These are phyloP conservation scores for Polyodon spathula DNA, from an alignment of 2,113 vertebrate species.

Conservation along the genomic window DNA sequence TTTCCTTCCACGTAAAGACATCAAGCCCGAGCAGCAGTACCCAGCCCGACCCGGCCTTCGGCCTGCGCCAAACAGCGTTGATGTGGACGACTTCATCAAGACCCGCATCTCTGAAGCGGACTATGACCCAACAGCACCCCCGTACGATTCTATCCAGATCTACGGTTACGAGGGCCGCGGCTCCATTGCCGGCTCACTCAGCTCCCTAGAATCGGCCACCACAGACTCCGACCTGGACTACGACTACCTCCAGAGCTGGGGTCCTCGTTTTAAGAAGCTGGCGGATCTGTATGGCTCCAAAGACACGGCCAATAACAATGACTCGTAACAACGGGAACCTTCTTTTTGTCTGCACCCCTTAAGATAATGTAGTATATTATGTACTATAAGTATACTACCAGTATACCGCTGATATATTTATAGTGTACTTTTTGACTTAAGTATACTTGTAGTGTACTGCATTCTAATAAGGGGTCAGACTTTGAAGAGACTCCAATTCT, in stretches of 20 bases:
- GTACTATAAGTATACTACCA: conserved; percentile 36
- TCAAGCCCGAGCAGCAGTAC: conserved; percentile 89
- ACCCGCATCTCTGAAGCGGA: conserved; percentile 87
- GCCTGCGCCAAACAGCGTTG: conserved; percentile 77
- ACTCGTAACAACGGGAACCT: conserved; percentile 73
- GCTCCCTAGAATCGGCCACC: conserved; percentile 92
- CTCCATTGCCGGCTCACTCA: conserved; percentile 88
- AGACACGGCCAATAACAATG: conserved; percentile 78
- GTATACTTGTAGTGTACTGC: conserved; percentile 29
- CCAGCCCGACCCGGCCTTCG: conserved; percentile 71
- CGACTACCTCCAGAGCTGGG: conserved; percentile 98
- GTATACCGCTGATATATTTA: conserved; percentile 28
- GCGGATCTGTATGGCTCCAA: conserved; percentile 98
- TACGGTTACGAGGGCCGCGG: conserved; percentile 93
- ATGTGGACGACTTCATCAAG: conserved; percentile 96
- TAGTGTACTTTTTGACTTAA: conserved; percentile 32
- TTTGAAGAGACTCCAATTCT: conserved; percentile 8
- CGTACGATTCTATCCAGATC: conserved; percentile 98
- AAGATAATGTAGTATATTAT: conserved; percentile 31
- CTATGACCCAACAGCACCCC: conserved; percentile 85
- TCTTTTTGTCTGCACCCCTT: conserved; percentile 21
- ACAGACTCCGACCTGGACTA: conserved; percentile 98
- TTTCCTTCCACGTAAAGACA: conserved; percentile 92
- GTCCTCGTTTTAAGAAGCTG: conserved; percentile 96
- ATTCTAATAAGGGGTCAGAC: conserved; percentile 16